Conservation (phyloP, 2,113 vertebrate species). For the Callorhinus ursinus region DNA sequence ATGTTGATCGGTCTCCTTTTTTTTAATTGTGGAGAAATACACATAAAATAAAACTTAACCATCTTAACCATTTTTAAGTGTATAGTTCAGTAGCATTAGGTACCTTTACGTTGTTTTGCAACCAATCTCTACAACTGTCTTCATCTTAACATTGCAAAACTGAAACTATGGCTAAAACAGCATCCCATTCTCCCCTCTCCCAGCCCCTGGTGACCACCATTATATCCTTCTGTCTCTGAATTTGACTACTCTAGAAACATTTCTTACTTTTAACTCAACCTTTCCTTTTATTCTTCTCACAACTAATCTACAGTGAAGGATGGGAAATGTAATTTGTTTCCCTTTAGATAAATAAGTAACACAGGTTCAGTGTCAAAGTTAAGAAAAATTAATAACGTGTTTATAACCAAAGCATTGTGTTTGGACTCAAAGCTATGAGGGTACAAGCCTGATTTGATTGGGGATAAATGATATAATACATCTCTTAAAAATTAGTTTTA, state of each 20-base stretch:
- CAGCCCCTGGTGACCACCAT: neutral
- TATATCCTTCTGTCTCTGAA: neutral
- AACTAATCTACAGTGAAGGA: neutral
- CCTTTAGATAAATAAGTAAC: slow-evolving; percentile 9
- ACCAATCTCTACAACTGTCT: neutral
- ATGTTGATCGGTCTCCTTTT: neutral
- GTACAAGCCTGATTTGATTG: neutral
- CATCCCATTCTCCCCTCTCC: no score
- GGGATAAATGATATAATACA: neutral
- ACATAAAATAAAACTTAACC: neutral
- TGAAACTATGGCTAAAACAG: neutral
- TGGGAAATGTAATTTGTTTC: neutral
- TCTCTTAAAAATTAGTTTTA: neutral
- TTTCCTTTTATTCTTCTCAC: neutral
- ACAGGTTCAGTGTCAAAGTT: neutral
- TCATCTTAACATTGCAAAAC: neutral
- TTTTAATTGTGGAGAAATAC: neutral
- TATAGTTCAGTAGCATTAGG: neutral
- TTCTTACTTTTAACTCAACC: neutral
- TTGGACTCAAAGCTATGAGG: neutral
- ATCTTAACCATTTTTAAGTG: neutral
- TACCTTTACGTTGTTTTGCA: neutral
- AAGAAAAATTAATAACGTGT: slow-evolving; percentile 2
- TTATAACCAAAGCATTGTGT: neutral
- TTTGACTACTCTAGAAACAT: neutral